Evolutionary conservation across 2,888 invertebrate genomes (phyloP), one percentile per base, ranked within the genome.

Genomic region (Leptinotarsa peninsularis): DNA sequence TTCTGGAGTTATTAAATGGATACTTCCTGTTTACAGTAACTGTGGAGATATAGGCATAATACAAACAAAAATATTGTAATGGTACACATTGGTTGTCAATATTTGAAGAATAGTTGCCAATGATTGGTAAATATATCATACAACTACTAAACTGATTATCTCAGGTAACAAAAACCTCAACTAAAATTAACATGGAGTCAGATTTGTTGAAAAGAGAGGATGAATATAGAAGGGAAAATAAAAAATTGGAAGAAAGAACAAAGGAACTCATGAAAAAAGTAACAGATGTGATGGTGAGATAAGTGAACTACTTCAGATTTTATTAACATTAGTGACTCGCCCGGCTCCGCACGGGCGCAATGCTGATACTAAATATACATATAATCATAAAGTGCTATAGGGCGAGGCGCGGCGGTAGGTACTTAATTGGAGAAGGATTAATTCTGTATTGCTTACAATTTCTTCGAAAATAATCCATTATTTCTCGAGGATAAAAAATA

Each of bases 211-310:
- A 84, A 79, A 88, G 86, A 82, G 89, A 89, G 83, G 83, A 86
- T 78, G 86, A 88, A 83, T 88, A 85, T 82, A 80, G 84, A 72
- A 86, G 87, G 82, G 84, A 88, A 83, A 89, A 89, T 82, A 85
- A 87, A 79, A 85, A 86, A 81, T 71, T 89, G 50, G 88, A 89
- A 82, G 74, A 82, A 54, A 83, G 83, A 78, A 87, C 87, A 1
- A 87, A 86, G 78, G 84, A 86, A 75, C 73, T 89, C 43, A 80
- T 88, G 79, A 81, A 85, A 79, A 86, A 88, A 85, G 88, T 88
- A 7, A 86, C 88, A 72, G 83, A 84, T 78, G 87, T 88, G 50
- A 86, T 87, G 86, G 88, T 88, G 78, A 78, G 79, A 66, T 71
- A 10, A 43, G 43, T 43, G 43, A 43, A 43, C 43, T 43, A 43